Conservation (phyloP, 23 tunicate genomes). For the Ascidia mentula region DNA sequence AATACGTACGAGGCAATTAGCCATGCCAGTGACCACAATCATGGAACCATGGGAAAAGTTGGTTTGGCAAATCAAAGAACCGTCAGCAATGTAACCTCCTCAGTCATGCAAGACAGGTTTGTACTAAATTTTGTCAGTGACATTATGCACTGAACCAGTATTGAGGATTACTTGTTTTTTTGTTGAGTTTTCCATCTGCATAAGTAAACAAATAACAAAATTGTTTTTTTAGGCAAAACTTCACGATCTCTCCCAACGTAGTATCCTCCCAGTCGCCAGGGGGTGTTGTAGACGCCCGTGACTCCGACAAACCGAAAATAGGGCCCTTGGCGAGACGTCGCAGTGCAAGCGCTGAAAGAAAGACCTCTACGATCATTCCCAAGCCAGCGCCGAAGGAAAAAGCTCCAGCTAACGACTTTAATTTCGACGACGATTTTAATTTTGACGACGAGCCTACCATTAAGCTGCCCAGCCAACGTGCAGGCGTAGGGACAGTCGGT, state of each 20-base stretch:
- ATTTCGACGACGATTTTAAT: slow-evolving; percentile 57
- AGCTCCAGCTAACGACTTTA: not conserved
- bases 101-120: too few species aligned
- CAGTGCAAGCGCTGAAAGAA: slow-evolving; percentile 41
- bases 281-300: too few species aligned
- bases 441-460: slow-evolving; percentile 62
- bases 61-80: not conserved
- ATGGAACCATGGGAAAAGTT: slow-evolving; percentile 20
- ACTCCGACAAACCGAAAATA: not conserved
- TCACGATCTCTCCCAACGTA: too few species aligned
- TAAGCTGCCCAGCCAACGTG: slow-evolving; percentile 28
- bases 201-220: too few species aligned
- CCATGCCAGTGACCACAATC: slow-evolving; percentile 46
- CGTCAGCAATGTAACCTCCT: too few species aligned
- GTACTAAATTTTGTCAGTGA: too few species aligned
- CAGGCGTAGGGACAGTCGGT: not conserved
- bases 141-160: too few species aligned
- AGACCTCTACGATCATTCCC: not conserved
- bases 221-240: too few species aligned
- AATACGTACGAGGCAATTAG: slow-evolving; percentile 63
- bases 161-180: too few species aligned
- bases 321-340: slow-evolving; percentile 37
- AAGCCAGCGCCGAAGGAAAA: not conserved
- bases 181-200: too few species aligned
- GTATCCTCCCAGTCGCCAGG: too few species aligned